Percentiles rank a stretch among this genome's conserved stretches.
Evolutionary conservation across 2,888 invertebrate genomes (phyloP).

Genomic region (Lasioglossum vierecki): DNA sequence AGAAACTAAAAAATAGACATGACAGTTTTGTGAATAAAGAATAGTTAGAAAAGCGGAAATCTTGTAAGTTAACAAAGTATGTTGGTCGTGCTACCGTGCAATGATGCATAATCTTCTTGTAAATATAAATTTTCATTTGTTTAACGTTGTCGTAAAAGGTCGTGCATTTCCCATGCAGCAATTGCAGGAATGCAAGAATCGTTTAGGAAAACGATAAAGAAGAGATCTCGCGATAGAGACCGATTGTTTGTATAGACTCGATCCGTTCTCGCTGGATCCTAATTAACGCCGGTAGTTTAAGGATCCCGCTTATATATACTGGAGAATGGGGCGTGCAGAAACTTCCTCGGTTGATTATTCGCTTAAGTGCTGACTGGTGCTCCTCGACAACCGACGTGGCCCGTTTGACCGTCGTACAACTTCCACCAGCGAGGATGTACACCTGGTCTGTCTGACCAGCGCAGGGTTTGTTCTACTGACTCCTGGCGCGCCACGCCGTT

Average conservation of each 20-base stretch:
- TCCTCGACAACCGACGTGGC: slow-evolving; percentile 26
- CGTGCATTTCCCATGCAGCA: too few species aligned
- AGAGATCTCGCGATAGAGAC: not conserved
- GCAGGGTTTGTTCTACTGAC: slow-evolving; percentile 28
- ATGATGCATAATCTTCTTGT: too few species aligned
- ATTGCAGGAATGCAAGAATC: not conserved
- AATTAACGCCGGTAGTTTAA: not conserved
- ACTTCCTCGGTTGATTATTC: slow-evolving; percentile 40
- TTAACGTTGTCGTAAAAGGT: too few species aligned
- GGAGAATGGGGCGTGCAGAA: not conserved
- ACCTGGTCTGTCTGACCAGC: slow-evolving; percentile 24
- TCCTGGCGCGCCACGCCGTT: not conserved
- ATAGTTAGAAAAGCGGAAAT: too few species aligned
- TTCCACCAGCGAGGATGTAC: slow-evolving; percentile 10
- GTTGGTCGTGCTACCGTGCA: too few species aligned
- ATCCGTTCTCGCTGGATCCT: not conserved
- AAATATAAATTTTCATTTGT: too few species aligned
- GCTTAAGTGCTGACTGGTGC: slow-evolving; percentile 52
- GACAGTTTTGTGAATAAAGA: too few species aligned
- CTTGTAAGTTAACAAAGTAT: too few species aligned
- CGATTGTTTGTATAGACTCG: not conserved
- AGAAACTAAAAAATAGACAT: too few species aligned
- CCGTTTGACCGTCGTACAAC: slow-evolving; percentile 33
- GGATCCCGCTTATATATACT: not conserved
- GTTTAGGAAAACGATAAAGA: not conserved